These are phyloP conservation scores for Heliconius hortense DNA, from an alignment of 2,888 invertebrate genomes.

Conservation along the genomic window DNA sequence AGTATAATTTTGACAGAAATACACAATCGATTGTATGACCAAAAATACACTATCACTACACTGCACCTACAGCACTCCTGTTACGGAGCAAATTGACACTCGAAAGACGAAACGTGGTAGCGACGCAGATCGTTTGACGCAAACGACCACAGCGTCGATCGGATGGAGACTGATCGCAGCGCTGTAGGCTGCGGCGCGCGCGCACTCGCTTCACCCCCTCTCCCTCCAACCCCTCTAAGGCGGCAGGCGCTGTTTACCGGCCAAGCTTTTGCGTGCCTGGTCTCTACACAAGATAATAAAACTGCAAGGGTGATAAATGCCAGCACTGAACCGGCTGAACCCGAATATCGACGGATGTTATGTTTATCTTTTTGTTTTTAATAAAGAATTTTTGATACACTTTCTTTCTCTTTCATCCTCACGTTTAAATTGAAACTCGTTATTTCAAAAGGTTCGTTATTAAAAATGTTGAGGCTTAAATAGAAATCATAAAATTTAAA, in stretches of 20 bases:
- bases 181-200: constrained; percentile 54
- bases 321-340: constrained; percentile 61
- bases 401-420: constrained; percentile 22
- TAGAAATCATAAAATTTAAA: not conserved
- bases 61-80: constrained; percentile 71
- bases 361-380: constrained; percentile 34
- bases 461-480: not conserved
- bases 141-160: constrained; percentile 75
- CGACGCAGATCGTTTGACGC: constrained; percentile 67
- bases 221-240: constrained; percentile 46
- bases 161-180: constrained; percentile 75
- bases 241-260: constrained; percentile 54
- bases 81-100: constrained; percentile 71
- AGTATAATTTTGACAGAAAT: constrained; percentile 75
- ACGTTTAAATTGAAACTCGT: not conserved
- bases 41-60: constrained; percentile 80
- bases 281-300: constrained; percentile 57
- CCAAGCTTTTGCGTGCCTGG: constrained; percentile 68
- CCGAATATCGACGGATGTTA: constrained; percentile 34
- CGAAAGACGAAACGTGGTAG: constrained; percentile 68
- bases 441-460: not conserved
- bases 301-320: constrained; percentile 64
- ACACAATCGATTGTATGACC: constrained; percentile 77
- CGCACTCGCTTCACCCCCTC: constrained; percentile 50
- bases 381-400: constrained; percentile 16